Evolutionary conservation across 2,888 invertebrate species (phyloP), one percentile per base, ranked within the genome.

Genomic region (Meta bourneti): DNA sequence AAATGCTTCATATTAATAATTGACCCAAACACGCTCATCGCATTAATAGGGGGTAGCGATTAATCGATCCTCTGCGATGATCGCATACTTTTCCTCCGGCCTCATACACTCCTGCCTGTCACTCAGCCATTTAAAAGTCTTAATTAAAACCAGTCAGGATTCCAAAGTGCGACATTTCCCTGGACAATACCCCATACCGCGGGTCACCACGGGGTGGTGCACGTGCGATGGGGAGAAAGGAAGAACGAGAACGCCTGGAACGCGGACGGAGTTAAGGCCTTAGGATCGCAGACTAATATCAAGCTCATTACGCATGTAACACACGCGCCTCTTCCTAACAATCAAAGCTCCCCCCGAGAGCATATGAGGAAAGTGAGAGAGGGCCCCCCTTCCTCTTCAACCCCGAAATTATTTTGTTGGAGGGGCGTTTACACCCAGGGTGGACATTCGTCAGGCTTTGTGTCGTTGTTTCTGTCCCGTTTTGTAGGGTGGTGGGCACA

Each of bases 301-400:
- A 6, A 91, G 70, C 81, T 91, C 82, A 91, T 91, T 91, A 91
- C 86, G 77, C 87, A 91, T 91, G 91, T 91, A 83, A 82, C 82
- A 91, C 91, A 91, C 91, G 82, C 49, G 87, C 20, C 77, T 75
- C 84, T 49, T 19, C 9, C 61, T 11, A 79, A 34, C 34, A 34
- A 34, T 34, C 34, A 34, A 34, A 34, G 6, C 52, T 20, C 19
- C 75, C 13, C 54, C 74, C 20, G 52, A 19, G n/a, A 51, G 54
- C 20, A 34, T 34, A 16, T 7, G 85, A 8, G 85, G 78, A 48
- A 70, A 16, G 49, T 77, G 51, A 48, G 51, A 34, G 72, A 48
- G 49, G 1, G 6, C 34, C 51, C 81, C n/a, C 49, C 51, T 49
- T 69, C 34, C 9, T 13, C 34, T n/a, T 81, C 69, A 48, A 9